Evolutionary conservation across 2,888 invertebrate species (phyloP).

Genomic region (Cataglyphis altisquamis): DNA sequence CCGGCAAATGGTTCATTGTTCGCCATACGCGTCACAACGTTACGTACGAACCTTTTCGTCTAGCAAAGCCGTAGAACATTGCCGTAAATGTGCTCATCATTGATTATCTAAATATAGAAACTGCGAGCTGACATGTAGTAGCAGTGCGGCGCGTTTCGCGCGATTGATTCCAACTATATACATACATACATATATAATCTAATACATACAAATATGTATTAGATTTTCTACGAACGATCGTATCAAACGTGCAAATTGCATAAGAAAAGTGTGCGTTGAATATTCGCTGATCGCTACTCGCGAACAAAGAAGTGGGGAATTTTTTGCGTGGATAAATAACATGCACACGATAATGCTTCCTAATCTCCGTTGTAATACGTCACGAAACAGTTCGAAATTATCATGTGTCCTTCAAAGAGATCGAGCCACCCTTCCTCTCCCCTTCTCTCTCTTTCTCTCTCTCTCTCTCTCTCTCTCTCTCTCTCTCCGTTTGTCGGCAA

Average conservation of each 20-base stretch:
- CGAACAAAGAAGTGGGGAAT: neutral
- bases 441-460: neutral
- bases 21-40: constrained; percentile 14
- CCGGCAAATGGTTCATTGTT: constrained; percentile 44
- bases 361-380: constrained; percentile 15
- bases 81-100: constrained; percentile 76
- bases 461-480: neutral
- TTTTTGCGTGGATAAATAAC: constrained; percentile 4
- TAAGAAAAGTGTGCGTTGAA: neutral
- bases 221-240: neutral
- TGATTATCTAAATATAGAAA: constrained; percentile 84
- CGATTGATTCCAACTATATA: constrained; percentile 63
- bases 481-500: neutral
- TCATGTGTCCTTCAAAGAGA: constrained; percentile 16
- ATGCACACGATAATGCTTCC: neutral
- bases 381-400: constrained; percentile 12
- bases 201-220: constrained; percentile 34
- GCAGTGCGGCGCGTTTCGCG: constrained; percentile 46
- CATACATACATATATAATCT: neutral
- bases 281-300: neutral
- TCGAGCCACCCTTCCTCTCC: neutral
- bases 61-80: constrained; percentile 65
- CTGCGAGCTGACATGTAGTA: constrained; percentile 63
- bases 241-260: constrained; percentile 1
- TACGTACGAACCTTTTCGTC: constrained; percentile 44